These are phyloP conservation scores for Chiridota heheva DNA, from an alignment of 35 echinoderm and acorn worm genomes.

Conservation along the genomic window DNA sequence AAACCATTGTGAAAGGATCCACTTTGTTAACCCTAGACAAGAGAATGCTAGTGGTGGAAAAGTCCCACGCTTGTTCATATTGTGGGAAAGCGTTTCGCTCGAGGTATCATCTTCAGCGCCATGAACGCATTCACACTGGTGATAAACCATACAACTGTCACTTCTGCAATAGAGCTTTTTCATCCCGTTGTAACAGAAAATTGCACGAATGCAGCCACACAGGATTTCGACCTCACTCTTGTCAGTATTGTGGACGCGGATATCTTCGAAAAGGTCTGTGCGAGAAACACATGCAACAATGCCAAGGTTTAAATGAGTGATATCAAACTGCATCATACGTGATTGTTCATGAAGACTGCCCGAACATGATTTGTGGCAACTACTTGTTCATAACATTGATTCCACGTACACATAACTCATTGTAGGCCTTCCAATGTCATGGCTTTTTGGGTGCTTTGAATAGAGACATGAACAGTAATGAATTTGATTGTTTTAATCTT, in stretches of 20 bases:
- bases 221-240: not conserved
- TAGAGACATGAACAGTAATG: too few relatives aligned
- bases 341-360: too few relatives aligned
- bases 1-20: too few relatives aligned
- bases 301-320: too few relatives aligned
- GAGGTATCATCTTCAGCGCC: not conserved
- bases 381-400: too few relatives aligned
- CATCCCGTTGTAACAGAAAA: not conserved
- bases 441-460: too few relatives aligned
- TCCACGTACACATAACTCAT: too few relatives aligned
- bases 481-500: too few relatives aligned
- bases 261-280: constrained; percentile 20
- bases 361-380: too few relatives aligned
- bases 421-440: too few relatives aligned
- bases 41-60: constrained; percentile 7
- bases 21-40: too few relatives aligned
- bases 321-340: too few relatives aligned
- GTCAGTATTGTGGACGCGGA: constrained; percentile 23
- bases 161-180: constrained; percentile 1
- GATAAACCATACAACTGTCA: constrained; percentile 16
- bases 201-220: constrained; percentile 1
- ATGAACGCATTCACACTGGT: constrained; percentile 7
- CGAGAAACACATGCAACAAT: not conserved
- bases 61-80: constrained; percentile 1
- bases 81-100: not conserved